phyloP scores from a whole-genome alignment of 2,888 invertebrate species.

The Trissolcus japonicus region DNA sequence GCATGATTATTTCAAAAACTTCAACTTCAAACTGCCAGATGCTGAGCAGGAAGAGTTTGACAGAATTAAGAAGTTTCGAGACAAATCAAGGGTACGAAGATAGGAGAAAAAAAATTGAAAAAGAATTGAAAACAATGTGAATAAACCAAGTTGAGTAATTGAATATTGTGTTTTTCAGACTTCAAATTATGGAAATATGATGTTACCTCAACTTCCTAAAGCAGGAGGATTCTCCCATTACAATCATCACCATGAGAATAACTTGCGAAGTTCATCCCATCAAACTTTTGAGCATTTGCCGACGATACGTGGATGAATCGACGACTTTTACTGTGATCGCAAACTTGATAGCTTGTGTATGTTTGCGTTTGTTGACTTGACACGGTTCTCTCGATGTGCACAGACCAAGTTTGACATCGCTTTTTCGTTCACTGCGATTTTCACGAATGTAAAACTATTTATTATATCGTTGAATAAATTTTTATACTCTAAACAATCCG shows the following conservation, averaged over 20 bases:
- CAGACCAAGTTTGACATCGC: constrained; percentile 18
- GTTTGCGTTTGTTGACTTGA: not conserved
- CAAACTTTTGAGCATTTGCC: constrained; percentile 83
- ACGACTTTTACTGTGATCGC: constrained; percentile 63
- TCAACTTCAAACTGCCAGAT: constrained; percentile 88
- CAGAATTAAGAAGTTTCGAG: constrained; percentile 78
- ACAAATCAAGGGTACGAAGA: constrained; percentile 80
- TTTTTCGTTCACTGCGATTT: constrained; percentile 41
- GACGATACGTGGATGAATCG: constrained; percentile 81
- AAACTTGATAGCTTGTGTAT: constrained; percentile 5
- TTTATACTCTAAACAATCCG: constrained; percentile 25
- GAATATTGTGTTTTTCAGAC: constrained; percentile 69
- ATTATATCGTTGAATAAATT: constrained; percentile 45
- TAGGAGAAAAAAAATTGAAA: not conserved
- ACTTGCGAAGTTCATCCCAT: constrained; percentile 73
- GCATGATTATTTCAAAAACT: constrained; percentile 95
- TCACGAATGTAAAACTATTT: constrained; percentile 33
- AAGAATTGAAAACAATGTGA: too few species aligned
- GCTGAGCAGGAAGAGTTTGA: constrained; percentile 82
- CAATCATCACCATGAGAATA: constrained; percentile 75
- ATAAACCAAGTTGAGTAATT: not conserved
- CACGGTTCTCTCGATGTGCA: constrained; percentile 7
- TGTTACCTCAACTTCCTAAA: constrained; percentile 83
- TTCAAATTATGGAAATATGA: constrained; percentile 79
- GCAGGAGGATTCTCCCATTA: constrained; percentile 75